phyloP scores from a whole-genome alignment of 37 sponge, comb jelly and placozoan genomes.

The Spongia lamella region DNA sequence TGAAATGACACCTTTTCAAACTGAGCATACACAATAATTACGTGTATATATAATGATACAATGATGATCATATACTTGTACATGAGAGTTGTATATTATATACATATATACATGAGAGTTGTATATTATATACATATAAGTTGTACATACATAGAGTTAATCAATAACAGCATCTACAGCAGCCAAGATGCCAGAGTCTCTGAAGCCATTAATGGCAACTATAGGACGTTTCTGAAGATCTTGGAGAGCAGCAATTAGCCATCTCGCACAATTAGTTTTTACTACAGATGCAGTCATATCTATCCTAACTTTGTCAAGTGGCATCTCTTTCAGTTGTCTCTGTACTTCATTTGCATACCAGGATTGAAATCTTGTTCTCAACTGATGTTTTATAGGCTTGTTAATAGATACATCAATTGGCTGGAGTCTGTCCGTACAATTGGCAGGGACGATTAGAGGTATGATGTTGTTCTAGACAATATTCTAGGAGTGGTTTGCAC shows the following conservation, averaged over 20 bases:
- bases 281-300: background rate
- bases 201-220: constrained; percentile 5
- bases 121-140: no score
- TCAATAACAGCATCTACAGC: no score
- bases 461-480: background rate
- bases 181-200: no score
- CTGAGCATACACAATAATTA: no score
- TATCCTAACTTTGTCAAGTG: no score
- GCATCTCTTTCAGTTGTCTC: no score
- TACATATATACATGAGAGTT: no score
- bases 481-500: background rate
- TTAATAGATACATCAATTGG: constrained; percentile 29
- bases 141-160: no score
- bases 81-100: no score
- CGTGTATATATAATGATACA: no score
- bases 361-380: constrained; percentile 4
- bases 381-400: constrained; percentile 12
- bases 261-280: background rate
- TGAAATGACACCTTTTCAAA: no score
- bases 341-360: constrained; percentile 40
- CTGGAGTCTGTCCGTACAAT: constrained; percentile 17
- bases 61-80: no score
- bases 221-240: background rate
- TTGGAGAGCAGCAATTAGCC: constrained; percentile 6
- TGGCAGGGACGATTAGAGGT: background rate